phyloP scores from a whole-genome alignment of 1,140 invertebrate species.

The Eumeta japonica region DNA sequence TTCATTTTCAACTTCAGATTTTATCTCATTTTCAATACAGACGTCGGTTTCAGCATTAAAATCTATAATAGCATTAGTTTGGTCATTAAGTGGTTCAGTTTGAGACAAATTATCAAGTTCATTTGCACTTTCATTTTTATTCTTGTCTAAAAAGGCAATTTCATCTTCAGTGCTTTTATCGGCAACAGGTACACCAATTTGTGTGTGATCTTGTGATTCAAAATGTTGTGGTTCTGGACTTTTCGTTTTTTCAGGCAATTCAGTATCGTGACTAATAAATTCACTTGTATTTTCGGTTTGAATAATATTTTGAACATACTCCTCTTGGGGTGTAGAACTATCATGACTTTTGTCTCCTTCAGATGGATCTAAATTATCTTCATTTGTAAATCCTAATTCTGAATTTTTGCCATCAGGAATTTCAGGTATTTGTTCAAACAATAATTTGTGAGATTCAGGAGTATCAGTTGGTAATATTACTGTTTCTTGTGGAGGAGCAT shows the following conservation, averaged over 20 bases:
- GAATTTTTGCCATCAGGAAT: constrained; percentile 53
- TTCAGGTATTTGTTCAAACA: constrained; percentile 53
- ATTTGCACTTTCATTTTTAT: too few species aligned
- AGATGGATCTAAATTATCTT: constrained; percentile 34
- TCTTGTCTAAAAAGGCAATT: constrained; percentile 8
- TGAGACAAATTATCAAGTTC: too few species aligned
- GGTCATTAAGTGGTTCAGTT: too few species aligned
- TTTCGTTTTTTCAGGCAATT: too few species aligned
- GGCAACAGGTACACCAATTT: too few species aligned
- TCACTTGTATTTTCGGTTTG: background rate
- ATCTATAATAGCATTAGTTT: too few species aligned
- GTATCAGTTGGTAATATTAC: constrained; percentile 39
- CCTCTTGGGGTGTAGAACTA: constrained; percentile 32
- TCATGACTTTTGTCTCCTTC: constrained; percentile 30
- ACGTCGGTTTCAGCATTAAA: too few species aligned
- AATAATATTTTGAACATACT: constrained; percentile 25
- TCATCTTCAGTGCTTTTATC: constrained; percentile 7
- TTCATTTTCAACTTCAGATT: too few species aligned
- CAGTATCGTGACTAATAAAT: too few species aligned
- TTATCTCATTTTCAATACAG: too few species aligned
- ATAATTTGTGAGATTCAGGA: constrained; percentile 49
- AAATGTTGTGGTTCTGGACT: too few species aligned
- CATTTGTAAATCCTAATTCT: constrained; percentile 43
- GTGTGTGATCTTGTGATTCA: constrained; percentile 14
- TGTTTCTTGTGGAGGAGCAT: constrained; percentile 27